Base-by-base conservation (phyloP, 2,888 invertebrate species). In the Myopa tessellatipennis region DNA sequence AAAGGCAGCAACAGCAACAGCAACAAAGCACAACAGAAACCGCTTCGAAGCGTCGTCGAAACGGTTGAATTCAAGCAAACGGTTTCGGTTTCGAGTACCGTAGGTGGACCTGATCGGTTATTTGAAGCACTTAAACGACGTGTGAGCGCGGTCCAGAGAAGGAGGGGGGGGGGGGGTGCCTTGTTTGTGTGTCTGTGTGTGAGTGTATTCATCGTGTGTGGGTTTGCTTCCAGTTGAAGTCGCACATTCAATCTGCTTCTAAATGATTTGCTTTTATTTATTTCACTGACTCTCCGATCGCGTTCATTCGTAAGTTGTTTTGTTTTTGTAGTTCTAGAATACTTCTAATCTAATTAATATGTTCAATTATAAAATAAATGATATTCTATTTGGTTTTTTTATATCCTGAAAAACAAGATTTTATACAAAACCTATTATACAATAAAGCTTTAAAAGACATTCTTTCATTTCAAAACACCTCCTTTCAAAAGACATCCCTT, bases 81-180 rank as follows among this genome's bases (percentile, higher is more conserved):
- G 67, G 67, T 74, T 74, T 52, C 52, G 52, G 74, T 74, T 74
- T 36, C 67, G 38, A 36, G 34, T 34, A 68, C 55, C n/a, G 76
- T 76, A 63, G 76, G 76, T 70, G 69, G 69, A 76, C 76, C 65
- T 61, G 76, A 60, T 76, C 60, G 36, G n/a, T 8, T 14, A 65
- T 5, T 34, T 65, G 1, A 58, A 65, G 12, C 40, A 50, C 52
- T 18, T 3, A 55, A n/a, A 14, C 50, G 55, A 14, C 16, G 55
- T 16, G 10, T 55, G 16, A n/a, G 65, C 34, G 14, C 2, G 16
- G 12, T 4, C 65, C 10, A 38, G 65, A 65, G 36, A 14, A 38
- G 14, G 26, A 34, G 34, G 14, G 6, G n/a, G 10, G 34, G n/a
- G 34, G 26, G 4, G 10, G 26, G 50, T 14, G 50, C 50, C 10